Evolutionary conservation across 2,888 invertebrate genomes (phyloP).

Genomic region (Drosophila mettleri): DNA sequence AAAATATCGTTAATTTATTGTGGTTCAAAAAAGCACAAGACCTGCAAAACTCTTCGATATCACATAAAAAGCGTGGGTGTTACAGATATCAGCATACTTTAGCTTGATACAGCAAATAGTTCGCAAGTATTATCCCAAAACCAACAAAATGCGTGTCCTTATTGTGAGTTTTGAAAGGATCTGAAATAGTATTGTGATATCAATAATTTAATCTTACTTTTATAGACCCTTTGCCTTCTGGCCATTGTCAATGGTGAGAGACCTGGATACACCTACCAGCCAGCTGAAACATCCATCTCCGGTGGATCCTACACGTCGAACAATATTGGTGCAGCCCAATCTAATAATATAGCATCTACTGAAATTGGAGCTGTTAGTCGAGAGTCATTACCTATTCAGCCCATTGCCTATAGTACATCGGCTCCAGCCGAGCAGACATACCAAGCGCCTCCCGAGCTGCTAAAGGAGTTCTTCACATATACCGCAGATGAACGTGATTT

Average conservation of each 20-base stretch:
- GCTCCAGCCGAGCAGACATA: conserved; percentile 31
- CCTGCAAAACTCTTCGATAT: conserved; percentile 18
- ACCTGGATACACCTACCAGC: conserved; percentile 75
- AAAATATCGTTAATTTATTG: conserved; percentile 37
- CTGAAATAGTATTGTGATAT: too few relatives aligned
- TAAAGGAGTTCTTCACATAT: conserved; percentile 82
- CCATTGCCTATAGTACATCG: not conserved
- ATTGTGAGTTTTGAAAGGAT: conserved; percentile 58
- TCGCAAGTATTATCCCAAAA: conserved; percentile 49
- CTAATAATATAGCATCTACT: conserved; percentile 38
- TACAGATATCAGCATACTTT: conserved; percentile 52
- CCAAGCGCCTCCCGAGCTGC: conserved; percentile 62
- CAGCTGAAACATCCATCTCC: conserved; percentile 53
- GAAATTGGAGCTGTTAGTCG: conserved; percentile 9
- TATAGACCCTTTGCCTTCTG: conserved; percentile 63
- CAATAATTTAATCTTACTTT: not conserved
- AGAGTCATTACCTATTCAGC: conserved; percentile 20
- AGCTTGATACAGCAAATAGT: conserved; percentile 42
- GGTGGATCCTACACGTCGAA: conserved; percentile 49
- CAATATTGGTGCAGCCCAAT: conserved; percentile 34
- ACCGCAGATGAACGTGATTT: conserved; percentile 80
- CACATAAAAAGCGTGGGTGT: conserved; percentile 69
- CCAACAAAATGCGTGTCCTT: conserved; percentile 69
- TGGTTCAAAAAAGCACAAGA: conserved; percentile 29
- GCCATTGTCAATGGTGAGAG: conserved; percentile 64